A percentile compares a stretch with the other conserved stretches of the same genome.
Conservation (phyloP, 2,888 invertebrate species). For the Creontiades dilutus region DNA sequence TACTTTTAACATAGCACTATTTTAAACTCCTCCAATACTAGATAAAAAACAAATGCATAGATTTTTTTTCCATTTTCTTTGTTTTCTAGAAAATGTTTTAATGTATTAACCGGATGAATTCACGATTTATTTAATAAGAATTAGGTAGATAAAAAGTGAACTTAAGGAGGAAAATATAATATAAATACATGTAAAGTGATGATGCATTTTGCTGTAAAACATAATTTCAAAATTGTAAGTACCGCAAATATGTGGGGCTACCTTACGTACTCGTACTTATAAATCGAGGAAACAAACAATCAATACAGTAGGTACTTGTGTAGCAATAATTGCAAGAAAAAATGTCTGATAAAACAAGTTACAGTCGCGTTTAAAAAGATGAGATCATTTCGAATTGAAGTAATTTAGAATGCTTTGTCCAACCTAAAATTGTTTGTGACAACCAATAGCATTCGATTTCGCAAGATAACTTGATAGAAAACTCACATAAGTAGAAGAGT, state of each 20-base stretch:
- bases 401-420: slow-evolving; percentile 1
- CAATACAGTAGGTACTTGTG: too few species aligned
- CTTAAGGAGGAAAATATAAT: too few species aligned
- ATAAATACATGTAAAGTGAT: not conserved
- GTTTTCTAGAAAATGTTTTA: not conserved
- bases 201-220: not conserved
- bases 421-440: not conserved
- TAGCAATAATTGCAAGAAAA: not conserved
- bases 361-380: not conserved
- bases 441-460: too few species aligned
- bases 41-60: not conserved
- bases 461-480: too few species aligned
- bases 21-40: not conserved
- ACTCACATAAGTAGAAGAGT: too few species aligned
- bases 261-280: too few species aligned
- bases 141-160: too few species aligned
- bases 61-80: not conserved
- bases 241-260: not conserved
- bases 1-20: slow-evolving; percentile 7
- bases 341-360: not conserved
- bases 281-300: too few species aligned
- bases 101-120: not conserved
- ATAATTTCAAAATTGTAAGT: not conserved
- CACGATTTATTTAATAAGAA: not conserved
- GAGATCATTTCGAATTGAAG: slow-evolving; percentile 44